phyloP scores from a whole-genome alignment of 2,113 vertebrate genomes.

The Noctilio leporinus region DNA sequence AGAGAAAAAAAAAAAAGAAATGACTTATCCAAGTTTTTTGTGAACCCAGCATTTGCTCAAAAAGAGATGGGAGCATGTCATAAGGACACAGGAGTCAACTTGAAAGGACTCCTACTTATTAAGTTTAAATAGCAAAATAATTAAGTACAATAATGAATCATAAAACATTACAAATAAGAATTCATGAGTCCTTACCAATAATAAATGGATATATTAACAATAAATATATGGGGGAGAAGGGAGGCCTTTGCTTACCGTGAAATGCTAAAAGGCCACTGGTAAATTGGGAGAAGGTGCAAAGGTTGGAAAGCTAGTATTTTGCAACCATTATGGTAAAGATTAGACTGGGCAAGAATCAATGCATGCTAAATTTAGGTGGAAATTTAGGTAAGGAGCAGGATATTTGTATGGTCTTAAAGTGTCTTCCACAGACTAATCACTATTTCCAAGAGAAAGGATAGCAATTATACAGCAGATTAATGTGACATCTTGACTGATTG shows the following conservation, averaged over 20 bases:
- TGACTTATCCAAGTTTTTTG: not conserved
- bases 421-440: not conserved
- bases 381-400: not conserved
- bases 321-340: not conserved
- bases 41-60: not conserved
- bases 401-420: not conserved
- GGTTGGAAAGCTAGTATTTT: not conserved
- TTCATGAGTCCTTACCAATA: not conserved
- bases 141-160: not conserved
- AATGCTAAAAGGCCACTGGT: not conserved
- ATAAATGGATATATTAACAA: not conserved
- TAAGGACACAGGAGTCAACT: not conserved
- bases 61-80: not conserved
- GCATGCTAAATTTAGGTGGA: not conserved
- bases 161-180: conserved; percentile 6
- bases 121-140: not conserved
- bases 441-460: not conserved
- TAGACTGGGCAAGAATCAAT: not conserved
- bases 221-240: not conserved
- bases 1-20: not conserved
- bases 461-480: not conserved
- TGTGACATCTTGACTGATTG: not conserved
- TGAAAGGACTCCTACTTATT: not conserved
- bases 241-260: not conserved
- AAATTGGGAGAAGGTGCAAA: not conserved